These are phyloP conservation scores for Thalassaphorura encarpata DNA, from an alignment of 1,140 invertebrate genomes.

Conservation along the genomic window DNA sequence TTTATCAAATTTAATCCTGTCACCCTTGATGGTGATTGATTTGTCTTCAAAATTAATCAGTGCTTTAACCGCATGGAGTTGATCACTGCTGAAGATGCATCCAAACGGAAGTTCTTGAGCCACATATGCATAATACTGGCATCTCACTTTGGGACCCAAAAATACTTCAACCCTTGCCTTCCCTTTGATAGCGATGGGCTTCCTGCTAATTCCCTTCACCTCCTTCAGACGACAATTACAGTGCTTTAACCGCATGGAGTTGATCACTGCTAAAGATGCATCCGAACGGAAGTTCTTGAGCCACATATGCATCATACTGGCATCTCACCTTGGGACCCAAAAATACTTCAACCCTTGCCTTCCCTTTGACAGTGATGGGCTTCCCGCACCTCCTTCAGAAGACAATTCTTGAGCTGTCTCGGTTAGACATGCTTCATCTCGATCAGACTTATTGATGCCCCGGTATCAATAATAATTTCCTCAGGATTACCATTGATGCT, in stretches of 20 bases:
- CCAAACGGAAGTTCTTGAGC: not conserved
- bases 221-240: not conserved
- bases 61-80: not conserved
- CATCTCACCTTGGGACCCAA: not conserved
- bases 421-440: not conserved
- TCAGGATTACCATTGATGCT: not conserved
- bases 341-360: not conserved
- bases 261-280: not conserved
- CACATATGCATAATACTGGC: not conserved
- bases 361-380: not conserved
- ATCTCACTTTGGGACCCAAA: not conserved
- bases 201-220: not conserved
- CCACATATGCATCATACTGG: not conserved
- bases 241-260: not conserved
- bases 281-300: not conserved
- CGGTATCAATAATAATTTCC: not conserved
- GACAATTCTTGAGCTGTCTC: not conserved
- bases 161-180: not conserved
- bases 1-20: not conserved
- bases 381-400: not conserved
- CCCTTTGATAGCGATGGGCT: not conserved
- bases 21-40: not conserved
- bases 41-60: not conserved
- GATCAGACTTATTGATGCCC: not conserved
- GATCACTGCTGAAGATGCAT: not conserved